These are phyloP conservation scores for Trichogramma dendrolimi DNA, from an alignment of 2,888 invertebrate species.

Conservation along the genomic window DNA sequence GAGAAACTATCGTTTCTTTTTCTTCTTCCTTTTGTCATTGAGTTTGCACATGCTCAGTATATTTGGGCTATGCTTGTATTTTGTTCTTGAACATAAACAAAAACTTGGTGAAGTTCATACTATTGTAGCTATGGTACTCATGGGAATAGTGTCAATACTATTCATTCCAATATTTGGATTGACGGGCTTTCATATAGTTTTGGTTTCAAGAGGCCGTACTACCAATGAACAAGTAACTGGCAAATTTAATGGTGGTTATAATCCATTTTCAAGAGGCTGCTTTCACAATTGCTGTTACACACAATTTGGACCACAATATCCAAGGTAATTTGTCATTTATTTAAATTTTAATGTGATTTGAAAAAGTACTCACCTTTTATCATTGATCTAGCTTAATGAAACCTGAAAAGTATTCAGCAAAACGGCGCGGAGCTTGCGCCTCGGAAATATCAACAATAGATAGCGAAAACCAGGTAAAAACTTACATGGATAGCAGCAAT, in stretches of 20 bases:
- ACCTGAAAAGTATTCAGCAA: slow-evolving; percentile 65
- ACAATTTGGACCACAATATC: slow-evolving; percentile 95
- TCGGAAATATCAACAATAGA: slow-evolving; percentile 55
- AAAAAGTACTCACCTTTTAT: not conserved
- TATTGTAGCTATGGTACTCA: slow-evolving; percentile 81
- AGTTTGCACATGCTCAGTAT: slow-evolving; percentile 97
- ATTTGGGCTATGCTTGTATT: slow-evolving; percentile 88
- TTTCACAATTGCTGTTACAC: slow-evolving; percentile 92
- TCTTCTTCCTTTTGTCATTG: slow-evolving; percentile 94
- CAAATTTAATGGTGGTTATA: slow-evolving; percentile 97
- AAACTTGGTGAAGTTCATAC: slow-evolving; percentile 75
- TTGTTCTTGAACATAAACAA: slow-evolving; percentile 81
- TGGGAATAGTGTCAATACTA: slow-evolving; percentile 86
- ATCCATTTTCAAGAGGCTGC: slow-evolving; percentile 96
- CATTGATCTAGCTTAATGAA: slow-evolving; percentile 59
- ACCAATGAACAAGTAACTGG: slow-evolving; percentile 99
- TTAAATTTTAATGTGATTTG: not conserved
- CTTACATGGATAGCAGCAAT: slow-evolving; percentile 88
- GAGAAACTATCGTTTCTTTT: slow-evolving; percentile 97
- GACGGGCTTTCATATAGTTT: slow-evolving; percentile 95
- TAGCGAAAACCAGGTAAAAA: slow-evolving; percentile 88
- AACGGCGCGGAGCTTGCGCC: slow-evolving; percentile 55
- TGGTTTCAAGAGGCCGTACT: slow-evolving; percentile 93
- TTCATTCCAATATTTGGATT: slow-evolving; percentile 96
- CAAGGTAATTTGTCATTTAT: slow-evolving; percentile 66